Conservation (phyloP, 2,797 vertebrate species). For the Channa striata region DNA sequence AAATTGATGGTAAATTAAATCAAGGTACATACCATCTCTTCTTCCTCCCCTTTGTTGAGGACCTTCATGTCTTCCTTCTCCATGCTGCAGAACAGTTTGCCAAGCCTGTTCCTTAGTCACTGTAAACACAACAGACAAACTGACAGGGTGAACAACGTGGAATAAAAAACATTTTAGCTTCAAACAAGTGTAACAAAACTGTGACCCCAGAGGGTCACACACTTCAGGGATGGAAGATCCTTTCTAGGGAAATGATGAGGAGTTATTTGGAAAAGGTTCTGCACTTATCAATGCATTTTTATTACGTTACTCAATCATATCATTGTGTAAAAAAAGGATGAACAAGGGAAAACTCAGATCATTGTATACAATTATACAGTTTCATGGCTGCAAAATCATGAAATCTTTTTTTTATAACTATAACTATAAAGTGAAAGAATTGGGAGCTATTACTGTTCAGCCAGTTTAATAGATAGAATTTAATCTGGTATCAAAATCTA, state of each 20-base stretch:
- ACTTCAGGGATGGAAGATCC: too few species aligned
- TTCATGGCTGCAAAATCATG: slow-evolving; percentile 1
- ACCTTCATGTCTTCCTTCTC: slow-evolving; percentile 93
- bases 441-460: neutral
- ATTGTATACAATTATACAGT: neutral
- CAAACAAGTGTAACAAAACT: neutral
- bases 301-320: neutral
- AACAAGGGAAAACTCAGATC: slow-evolving; percentile 5
- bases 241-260: too few species aligned
- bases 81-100: slow-evolving; percentile 85
- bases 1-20: neutral
- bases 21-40: slow-evolving; percentile 92
- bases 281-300: neutral
- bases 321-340: neutral
- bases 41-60: slow-evolving; percentile 93
- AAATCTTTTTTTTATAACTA: too few species aligned
- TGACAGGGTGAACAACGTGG: neutral
- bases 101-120: slow-evolving; percentile 73
- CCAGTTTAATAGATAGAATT: slow-evolving; percentile 15
- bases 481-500: slow-evolving; percentile 8
- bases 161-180: too few species aligned
- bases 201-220: neutral
- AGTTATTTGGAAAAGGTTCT: neutral
- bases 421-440: too few species aligned
- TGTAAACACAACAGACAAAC: slow-evolving; percentile 60